Evolutionary conservation across 2,113 vertebrate species (phyloP).

Genomic region (Strix aluco): DNA sequence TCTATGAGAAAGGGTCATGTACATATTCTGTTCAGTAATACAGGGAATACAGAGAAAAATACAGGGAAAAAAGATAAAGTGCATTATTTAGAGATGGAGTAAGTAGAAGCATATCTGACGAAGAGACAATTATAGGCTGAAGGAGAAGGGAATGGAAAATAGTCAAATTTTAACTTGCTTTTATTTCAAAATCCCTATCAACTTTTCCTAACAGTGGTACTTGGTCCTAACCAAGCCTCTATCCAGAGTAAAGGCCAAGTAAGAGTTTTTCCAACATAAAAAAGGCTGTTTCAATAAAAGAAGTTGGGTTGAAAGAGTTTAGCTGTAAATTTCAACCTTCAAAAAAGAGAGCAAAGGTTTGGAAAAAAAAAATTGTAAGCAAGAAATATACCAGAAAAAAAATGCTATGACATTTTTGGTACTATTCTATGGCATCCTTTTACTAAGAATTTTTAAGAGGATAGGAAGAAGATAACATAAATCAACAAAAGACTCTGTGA

Average conservation of each 20-base stretch:
- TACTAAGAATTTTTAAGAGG: neutral
- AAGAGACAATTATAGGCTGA: neutral
- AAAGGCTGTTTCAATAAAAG: neutral
- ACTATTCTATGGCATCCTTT: neutral
- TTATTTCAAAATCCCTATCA: neutral
- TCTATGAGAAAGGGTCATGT: fast-evolving
- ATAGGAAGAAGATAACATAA: neutral
- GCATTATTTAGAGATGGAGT: neutral
- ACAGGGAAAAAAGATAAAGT: neutral
- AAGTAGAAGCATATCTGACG: neutral
- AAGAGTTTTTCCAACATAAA: neutral
- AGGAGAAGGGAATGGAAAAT: neutral
- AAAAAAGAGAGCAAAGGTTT: neutral
- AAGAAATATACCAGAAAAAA: neutral
- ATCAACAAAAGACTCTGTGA: neutral
- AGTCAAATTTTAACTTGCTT: neutral
- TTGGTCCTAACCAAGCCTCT: neutral
- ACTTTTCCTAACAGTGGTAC: neutral
- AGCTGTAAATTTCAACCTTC: neutral
- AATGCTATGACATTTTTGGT: neutral
- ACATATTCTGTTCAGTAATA: neutral
- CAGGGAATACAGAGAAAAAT: neutral
- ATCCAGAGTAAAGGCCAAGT: neutral
- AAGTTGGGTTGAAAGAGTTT: neutral
- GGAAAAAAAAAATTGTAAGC: neutral